Percentiles rank a stretch among this genome's conserved stretches.
These are phyloP conservation scores for Myotis findleyi DNA, from an alignment of 2,797 vertebrate species.

Conservation along the genomic window DNA sequence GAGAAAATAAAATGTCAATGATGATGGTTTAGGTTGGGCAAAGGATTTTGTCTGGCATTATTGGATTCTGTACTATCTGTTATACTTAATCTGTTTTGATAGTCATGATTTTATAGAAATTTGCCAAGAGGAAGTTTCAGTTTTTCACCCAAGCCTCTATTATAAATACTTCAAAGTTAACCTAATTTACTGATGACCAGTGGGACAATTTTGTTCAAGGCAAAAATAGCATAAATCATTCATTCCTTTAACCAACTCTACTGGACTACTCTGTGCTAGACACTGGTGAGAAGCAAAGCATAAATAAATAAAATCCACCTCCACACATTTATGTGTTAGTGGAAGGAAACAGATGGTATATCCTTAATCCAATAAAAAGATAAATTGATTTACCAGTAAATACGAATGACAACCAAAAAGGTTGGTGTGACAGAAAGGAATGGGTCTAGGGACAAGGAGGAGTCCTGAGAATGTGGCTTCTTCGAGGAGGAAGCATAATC, in stretches of 20 bases:
- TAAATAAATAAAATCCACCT: neutral
- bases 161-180: conserved; percentile 10
- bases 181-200: neutral
- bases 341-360: neutral
- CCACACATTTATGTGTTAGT: neutral
- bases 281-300: neutral
- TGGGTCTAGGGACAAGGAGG: neutral
- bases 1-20: conserved; percentile 21
- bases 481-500: neutral
- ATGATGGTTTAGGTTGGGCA: neutral
- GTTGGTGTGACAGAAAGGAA: neutral
- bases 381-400: conserved; percentile 2
- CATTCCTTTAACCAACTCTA: neutral
- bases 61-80: neutral
- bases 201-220: conserved; percentile 30
- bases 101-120: conserved; percentile 28
- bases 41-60: neutral
- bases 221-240: conserved; percentile 18
- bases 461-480: neutral
- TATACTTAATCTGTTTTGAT: conserved; percentile 19
- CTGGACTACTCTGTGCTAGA: neutral
- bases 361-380: conserved; percentile 6
- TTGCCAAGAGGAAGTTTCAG: neutral
- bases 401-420: neutral
- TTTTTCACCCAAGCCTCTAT: conserved; percentile 19